phyloP scores from a whole-genome alignment of 2,113 vertebrate species.

The Acanthochromis polyacanthus region DNA sequence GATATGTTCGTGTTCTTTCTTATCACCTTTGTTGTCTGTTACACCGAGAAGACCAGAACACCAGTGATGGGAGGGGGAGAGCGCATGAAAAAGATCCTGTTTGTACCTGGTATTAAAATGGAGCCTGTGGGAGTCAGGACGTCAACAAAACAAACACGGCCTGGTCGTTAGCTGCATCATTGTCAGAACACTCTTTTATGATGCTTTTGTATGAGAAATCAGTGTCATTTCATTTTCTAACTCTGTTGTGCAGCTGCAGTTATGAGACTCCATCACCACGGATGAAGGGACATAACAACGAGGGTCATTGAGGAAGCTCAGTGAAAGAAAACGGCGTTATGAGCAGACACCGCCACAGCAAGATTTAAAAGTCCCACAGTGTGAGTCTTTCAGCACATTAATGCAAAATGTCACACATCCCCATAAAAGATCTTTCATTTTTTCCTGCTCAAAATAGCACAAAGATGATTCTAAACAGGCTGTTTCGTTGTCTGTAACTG shows the following conservation, averaged over 20 bases:
- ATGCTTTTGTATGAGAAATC: not conserved
- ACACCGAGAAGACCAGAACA: constrained; percentile 5
- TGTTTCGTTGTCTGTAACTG: too few species aligned
- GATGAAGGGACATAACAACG: not conserved
- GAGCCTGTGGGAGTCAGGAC: not conserved
- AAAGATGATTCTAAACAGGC: too few species aligned
- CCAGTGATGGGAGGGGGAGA: not conserved
- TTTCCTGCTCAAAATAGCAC: too few species aligned
- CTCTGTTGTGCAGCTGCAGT: not conserved
- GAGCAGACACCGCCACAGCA: not conserved
- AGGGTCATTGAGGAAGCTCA: not conserved
- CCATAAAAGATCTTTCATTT: too few species aligned
- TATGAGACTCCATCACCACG: not conserved
- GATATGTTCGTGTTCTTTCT: not conserved
- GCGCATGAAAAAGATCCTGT: not conserved
- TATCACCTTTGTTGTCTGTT: not conserved
- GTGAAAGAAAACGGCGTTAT: not conserved
- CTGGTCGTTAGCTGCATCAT: not conserved
- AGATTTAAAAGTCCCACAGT: too few species aligned
- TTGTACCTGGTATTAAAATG: constrained; percentile 15
- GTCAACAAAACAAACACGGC: constrained; percentile 30
- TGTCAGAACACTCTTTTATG: not conserved
- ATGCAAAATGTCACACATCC: too few species aligned
- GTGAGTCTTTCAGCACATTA: too few species aligned
- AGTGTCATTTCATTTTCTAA: not conserved